Base-by-base conservation (phyloP, 2,113 vertebrate species). In the Podocnemis expansa region DNA sequence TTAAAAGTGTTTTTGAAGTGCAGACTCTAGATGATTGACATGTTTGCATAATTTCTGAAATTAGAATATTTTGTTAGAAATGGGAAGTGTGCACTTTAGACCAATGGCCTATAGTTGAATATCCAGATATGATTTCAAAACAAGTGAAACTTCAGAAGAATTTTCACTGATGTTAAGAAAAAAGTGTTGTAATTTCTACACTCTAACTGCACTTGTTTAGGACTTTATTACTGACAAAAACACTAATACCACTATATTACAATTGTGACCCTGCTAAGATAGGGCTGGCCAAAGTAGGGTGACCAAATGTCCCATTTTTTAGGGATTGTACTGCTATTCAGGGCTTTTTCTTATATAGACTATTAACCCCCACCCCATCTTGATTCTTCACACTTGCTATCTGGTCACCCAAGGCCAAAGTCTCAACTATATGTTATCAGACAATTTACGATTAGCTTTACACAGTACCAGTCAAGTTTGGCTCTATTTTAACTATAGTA, bases 41-140 rank as follows among this genome's bases (percentile, higher is more conserved):
- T 1, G 0, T 58, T 84, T 70, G 87, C 79, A 14, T 5, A 79
- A 88, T 55, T 60, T 78, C 79, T 85, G 92, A 51, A 52, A 82
- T 13, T 24, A 75, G 56, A 51, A 21, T 0, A 22, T 51, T 78
- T 4, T 17, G 81, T 54, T 63, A 93, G 93, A 47, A 25, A 85
- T 70, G 92, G 75, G 85, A 91, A 93, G 78, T 0, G 6, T 82
- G 80, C 12, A 3, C 25, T 41, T 14, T 47, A 60, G 76, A 34
- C 0, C 10, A 56, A 45, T 60, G 84, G n/a, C 58, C 0, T 0
- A 47, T 27, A 43, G 73, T 80, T 0, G 0, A 84, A 67, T 51
- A n/a, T 60, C 21, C 80, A 67, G 47, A 21, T 0, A 7, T 7
- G 38, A 55, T 76, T 19, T 52, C 9, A 76, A 49, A 49, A 51